Conservation (phyloP, 92 coral and sea anemone genomes). For the Chrysogorgia sp. region DNA sequence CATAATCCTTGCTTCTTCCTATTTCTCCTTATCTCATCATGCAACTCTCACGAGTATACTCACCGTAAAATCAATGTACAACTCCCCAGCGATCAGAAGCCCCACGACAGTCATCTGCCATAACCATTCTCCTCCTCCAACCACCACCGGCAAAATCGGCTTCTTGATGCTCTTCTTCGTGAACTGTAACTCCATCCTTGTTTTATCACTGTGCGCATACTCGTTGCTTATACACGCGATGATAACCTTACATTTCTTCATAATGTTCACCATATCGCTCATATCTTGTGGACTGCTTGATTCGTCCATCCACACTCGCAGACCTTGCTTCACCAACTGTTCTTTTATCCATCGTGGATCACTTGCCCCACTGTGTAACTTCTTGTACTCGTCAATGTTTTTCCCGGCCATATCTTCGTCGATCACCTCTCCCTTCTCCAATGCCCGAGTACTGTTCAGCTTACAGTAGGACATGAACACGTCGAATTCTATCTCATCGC, state of each 20-base stretch:
- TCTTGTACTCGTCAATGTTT: conserved; percentile 6
- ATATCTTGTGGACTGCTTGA: conserved; percentile 50
- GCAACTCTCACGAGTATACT: not conserved
- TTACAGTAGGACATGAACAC: conserved; percentile 84
- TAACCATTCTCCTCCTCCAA: conserved; percentile 83
- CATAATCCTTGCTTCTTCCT: too few relatives aligned
- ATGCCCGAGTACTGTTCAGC: conserved; percentile 80
- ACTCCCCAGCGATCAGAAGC: conserved; percentile 87
- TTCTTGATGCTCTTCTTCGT: conserved; percentile 90
- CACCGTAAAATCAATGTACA: conserved; percentile 88
- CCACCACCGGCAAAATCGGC: conserved; percentile 87
- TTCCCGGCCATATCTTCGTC: conserved; percentile 55
- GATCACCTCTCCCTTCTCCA: conserved; percentile 70
- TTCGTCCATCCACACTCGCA: conserved; percentile 66
- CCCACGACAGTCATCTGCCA: conserved; percentile 98
- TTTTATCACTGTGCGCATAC: conserved; percentile 89
- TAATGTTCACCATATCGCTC: conserved; percentile 66
- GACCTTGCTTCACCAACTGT: conserved; percentile 63
- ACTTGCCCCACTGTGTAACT: conserved; percentile 13
- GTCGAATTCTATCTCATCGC: conserved; percentile 64
- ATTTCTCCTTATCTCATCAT: too few relatives aligned
- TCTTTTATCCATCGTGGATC: conserved; percentile 77
- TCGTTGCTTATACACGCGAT: conserved; percentile 89
- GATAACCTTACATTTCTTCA: conserved; percentile 80
- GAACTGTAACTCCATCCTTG: conserved; percentile 92